Conservation (phyloP, 2,113 vertebrate species). For the Ammodytes marinus region DNA sequence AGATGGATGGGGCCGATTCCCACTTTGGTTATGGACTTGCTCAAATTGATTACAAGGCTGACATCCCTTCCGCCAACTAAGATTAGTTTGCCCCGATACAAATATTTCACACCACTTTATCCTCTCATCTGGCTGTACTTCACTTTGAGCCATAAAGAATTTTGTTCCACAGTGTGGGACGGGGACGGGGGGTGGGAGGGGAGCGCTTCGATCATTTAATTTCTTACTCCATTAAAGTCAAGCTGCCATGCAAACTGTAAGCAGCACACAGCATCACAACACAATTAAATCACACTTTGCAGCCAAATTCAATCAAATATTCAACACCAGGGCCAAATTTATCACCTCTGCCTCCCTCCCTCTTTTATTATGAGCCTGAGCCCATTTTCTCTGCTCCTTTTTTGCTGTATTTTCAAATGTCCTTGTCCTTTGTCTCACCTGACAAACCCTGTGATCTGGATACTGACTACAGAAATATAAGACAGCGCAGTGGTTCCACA, state of each 20-base stretch:
- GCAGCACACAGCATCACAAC: constrained; percentile 41
- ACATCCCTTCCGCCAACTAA: constrained; percentile 39
- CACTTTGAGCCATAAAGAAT: constrained; percentile 52
- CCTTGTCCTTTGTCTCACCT: constrained; percentile 30
- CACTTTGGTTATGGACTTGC: constrained; percentile 37
- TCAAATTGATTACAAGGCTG: constrained; percentile 57
- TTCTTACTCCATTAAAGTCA: constrained; percentile 64
- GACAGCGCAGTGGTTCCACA: constrained; percentile 8
- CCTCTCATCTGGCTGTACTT: constrained; percentile 30
- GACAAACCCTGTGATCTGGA: constrained; percentile 36
- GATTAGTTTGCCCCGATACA: constrained; percentile 65
- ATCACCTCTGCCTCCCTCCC: constrained; percentile 35
- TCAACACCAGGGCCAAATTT: constrained; percentile 49
- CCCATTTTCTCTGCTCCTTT: constrained; percentile 8
- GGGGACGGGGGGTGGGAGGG: not conserved
- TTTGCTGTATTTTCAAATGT: constrained; percentile 17
- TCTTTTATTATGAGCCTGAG: constrained; percentile 21
- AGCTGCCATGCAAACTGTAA: constrained; percentile 52
- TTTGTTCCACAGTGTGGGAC: constrained; percentile 15
- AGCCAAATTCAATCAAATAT: constrained; percentile 68
- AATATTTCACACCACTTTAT: constrained; percentile 57
- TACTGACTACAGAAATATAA: constrained; percentile 15
- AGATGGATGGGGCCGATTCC: constrained; percentile 47
- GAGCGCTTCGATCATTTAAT: constrained; percentile 60
- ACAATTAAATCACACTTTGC: constrained; percentile 62